Percentiles rank a stretch among this genome's conserved stretches.
Evolutionary conservation across 2,888 invertebrate genomes (phyloP).

Genomic region (Vesta saturnalis): DNA sequence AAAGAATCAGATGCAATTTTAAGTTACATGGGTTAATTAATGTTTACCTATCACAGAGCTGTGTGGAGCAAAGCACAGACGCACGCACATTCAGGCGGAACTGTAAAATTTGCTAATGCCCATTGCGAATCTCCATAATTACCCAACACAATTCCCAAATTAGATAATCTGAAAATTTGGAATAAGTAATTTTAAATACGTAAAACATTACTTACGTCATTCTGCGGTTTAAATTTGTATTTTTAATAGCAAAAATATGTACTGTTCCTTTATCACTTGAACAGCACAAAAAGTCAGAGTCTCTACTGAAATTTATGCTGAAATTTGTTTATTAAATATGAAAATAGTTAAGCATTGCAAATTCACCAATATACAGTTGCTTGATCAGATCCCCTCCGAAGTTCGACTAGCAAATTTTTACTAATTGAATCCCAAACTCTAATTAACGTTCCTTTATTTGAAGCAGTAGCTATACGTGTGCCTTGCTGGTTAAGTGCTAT

Average conservation of each 20-base stretch:
- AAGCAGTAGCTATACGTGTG: constrained; percentile 85
- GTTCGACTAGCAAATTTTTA: constrained; percentile 74
- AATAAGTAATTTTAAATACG: not conserved
- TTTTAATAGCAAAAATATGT: constrained; percentile 84
- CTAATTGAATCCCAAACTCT: constrained; percentile 82
- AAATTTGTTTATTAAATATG: no score
- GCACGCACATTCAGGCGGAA: constrained; percentile 79
- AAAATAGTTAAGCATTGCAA: no score
- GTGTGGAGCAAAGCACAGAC: constrained; percentile 75
- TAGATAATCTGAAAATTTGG: constrained; percentile 67
- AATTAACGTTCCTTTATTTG: constrained; percentile 81
- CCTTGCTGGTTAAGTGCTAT: constrained; percentile 81
- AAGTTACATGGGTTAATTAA: not conserved
- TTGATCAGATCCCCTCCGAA: constrained; percentile 83
- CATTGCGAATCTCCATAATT: constrained; percentile 76
- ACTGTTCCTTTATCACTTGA: constrained; percentile 91
- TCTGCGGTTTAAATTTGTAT: constrained; percentile 73
- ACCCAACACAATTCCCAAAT: constrained; percentile 70
- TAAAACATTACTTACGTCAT: constrained; percentile 65
- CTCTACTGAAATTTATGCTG: constrained; percentile 70
- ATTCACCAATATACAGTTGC: constrained; percentile 81
- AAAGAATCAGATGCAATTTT: not conserved
- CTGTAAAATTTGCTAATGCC: constrained; percentile 76
- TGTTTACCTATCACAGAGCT: constrained; percentile 73
- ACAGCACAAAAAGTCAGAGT: constrained; percentile 69